phyloP scores from a whole-genome alignment of 1,140 invertebrate genomes.

The Bombus polaris region DNA sequence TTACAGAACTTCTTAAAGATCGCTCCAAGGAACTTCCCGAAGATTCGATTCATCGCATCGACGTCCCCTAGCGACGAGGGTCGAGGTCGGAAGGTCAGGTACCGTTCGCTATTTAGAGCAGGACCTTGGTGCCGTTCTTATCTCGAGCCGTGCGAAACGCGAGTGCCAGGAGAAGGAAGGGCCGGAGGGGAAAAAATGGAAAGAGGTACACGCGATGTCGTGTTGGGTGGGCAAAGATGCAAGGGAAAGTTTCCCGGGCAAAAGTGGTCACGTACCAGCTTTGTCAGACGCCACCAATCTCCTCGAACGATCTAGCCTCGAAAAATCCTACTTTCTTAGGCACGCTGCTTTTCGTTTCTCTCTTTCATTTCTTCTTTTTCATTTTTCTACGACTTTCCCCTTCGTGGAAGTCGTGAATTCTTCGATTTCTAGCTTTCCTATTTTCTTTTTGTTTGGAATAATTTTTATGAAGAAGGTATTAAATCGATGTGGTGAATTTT shows the following conservation, averaged over 20 bases:
- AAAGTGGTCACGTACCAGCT: slow-evolving; percentile 70
- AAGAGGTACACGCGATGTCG: slow-evolving; percentile 41
- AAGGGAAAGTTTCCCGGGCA: slow-evolving; percentile 51
- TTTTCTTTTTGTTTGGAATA: neutral
- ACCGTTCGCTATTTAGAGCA: slow-evolving; percentile 57
- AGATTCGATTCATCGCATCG: slow-evolving; percentile 36
- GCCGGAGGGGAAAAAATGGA: slow-evolving; percentile 5
- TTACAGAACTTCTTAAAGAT: neutral
- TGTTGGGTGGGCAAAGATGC: slow-evolving; percentile 53
- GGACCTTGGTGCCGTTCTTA: slow-evolving; percentile 64
- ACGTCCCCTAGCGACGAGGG: slow-evolving; percentile 37
- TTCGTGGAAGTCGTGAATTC: neutral
- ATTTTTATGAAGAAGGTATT: too few species aligned
- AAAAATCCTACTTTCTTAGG: slow-evolving; percentile 47
- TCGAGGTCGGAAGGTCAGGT: slow-evolving; percentile 57
- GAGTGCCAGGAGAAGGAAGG: neutral
- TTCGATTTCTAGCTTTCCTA: neutral
- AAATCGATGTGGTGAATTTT: too few species aligned
- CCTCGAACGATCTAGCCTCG: slow-evolving; percentile 60
- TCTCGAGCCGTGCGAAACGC: slow-evolving; percentile 55
- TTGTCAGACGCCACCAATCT: slow-evolving; percentile 64
- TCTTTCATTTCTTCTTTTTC: too few species aligned
- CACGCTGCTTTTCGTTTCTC: neutral
- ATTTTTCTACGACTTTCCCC: neutral
- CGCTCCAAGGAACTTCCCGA: neutral